Evolutionary conservation across 2,113 vertebrate genomes (phyloP).

Genomic region (Chitala chitala): DNA sequence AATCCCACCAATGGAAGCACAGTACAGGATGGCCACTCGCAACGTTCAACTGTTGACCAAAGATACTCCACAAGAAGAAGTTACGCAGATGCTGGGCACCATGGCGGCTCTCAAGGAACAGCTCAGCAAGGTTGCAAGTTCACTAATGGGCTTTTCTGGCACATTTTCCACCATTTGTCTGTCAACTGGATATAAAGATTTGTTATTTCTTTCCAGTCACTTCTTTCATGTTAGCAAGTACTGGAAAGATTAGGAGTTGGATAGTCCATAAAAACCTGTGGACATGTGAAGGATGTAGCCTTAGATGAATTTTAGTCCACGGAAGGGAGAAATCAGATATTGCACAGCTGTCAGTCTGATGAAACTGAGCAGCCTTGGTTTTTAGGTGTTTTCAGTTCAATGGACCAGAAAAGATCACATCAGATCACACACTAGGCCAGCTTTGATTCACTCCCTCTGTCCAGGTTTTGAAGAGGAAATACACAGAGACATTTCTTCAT

Average conservation of each 20-base stretch:
- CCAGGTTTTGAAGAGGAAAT: not conserved
- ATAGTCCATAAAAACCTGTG: too few relatives aligned
- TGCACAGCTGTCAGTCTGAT: too few relatives aligned
- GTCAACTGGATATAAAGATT: too few relatives aligned
- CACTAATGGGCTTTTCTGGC: not conserved
- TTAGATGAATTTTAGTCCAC: too few relatives aligned
- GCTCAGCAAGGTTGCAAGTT: slow-evolving; percentile 71
- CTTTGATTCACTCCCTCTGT: not conserved
- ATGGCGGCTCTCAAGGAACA: slow-evolving; percentile 80
- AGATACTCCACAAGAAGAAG: slow-evolving; percentile 80
- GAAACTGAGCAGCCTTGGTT: too few relatives aligned
- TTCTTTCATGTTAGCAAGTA: too few relatives aligned
- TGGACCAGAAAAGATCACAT: too few relatives aligned
- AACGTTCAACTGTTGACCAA: slow-evolving; percentile 83
- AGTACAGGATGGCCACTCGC: slow-evolving; percentile 77
- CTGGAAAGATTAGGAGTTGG: too few relatives aligned
- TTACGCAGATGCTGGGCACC: slow-evolving; percentile 72
- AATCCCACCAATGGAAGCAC: slow-evolving; percentile 80
- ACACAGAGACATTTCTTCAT: slow-evolving; percentile 1
- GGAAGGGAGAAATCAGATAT: too few relatives aligned
- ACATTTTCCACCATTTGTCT: not conserved
- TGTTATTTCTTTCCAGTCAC: not conserved
- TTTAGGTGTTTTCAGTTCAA: too few relatives aligned
- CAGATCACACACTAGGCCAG: not conserved
- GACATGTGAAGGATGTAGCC: too few relatives aligned